phyloP scores from a whole-genome alignment of 2,888 invertebrate genomes.

The Hypolimnas misippus region DNA sequence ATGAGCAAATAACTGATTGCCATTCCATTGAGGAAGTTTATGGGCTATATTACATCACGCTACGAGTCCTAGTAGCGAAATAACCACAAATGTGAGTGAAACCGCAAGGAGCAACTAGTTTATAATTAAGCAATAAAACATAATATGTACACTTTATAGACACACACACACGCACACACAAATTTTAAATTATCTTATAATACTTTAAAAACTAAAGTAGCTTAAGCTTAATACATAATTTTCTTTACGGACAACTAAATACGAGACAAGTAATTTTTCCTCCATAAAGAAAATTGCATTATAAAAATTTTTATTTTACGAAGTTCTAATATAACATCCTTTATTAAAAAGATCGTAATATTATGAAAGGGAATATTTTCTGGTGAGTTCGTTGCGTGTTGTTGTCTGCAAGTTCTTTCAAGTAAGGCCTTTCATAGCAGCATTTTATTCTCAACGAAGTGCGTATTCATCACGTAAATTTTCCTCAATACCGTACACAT shows the following conservation, averaged over 20 bases:
- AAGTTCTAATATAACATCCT: neutral
- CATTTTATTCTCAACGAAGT: constrained; percentile 21
- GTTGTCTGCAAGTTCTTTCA: constrained; percentile 22
- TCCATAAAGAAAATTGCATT: neutral
- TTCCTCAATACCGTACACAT: constrained; percentile 22
- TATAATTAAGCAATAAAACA: no score
- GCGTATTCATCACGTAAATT: constrained; percentile 31
- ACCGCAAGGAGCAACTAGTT: no score
- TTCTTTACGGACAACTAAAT: no score
- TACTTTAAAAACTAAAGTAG: no score
- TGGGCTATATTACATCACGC: no score
- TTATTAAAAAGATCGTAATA: neutral
- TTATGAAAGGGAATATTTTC: constrained; percentile 7
- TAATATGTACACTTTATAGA: no score
- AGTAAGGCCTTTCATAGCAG: constrained; percentile 20
- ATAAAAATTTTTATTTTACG: neutral
- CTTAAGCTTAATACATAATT: neutral
- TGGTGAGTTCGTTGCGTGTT: constrained; percentile 29
- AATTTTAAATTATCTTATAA: no score
- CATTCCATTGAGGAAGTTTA: no score
- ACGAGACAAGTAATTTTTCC: neutral
- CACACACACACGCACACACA: no score
- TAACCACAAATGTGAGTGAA: no score
- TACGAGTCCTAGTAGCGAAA: no score
- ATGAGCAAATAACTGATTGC: no score